Percentiles rank a stretch among this genome's conserved stretches.
phyloP scores from a whole-genome alignment of 2,888 invertebrate genomes.

The Uropetala carovei region DNA sequence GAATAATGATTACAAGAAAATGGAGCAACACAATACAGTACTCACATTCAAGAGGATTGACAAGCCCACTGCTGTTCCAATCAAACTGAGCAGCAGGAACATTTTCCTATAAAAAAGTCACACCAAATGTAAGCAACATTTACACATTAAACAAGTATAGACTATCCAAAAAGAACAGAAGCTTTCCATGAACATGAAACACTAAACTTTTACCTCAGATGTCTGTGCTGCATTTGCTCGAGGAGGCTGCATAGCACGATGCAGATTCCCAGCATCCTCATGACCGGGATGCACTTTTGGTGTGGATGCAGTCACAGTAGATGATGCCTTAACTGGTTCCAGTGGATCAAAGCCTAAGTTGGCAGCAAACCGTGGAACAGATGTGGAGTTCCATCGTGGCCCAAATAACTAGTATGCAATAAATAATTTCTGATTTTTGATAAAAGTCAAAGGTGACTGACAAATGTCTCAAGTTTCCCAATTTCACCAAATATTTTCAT shows the following conservation, averaged over 20 bases:
- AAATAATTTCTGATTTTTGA: not conserved
- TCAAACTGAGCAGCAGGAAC: constrained; percentile 84
- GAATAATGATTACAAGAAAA: not conserved
- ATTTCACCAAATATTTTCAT: not conserved
- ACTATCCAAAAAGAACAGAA: not conserved
- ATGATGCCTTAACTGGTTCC: constrained; percentile 79
- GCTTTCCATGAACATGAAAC: not conserved
- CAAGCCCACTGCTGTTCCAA: constrained; percentile 84
- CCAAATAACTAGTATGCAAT: constrained; percentile 82
- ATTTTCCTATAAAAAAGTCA: constrained; percentile 44
- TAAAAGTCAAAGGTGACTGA: not conserved
- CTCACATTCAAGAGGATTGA: constrained; percentile 84
- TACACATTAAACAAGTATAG: not conserved
- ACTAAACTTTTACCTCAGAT: constrained; percentile 31
- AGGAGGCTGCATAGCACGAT: not conserved
- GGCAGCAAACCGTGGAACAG: constrained; percentile 91
- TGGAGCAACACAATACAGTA: constrained; percentile 68
- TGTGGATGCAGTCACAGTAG: not conserved
- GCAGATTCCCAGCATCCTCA: not conserved
- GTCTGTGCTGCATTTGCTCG: not conserved
- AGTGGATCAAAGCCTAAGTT: constrained; percentile 87
- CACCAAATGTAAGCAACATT: not conserved
- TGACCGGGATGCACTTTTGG: constrained; percentile 13
- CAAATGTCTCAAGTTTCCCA: not conserved
- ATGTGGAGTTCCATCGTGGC: constrained; percentile 85